phyloP scores from a whole-genome alignment of 2,113 vertebrate genomes.

The Chaetodon auriga region DNA sequence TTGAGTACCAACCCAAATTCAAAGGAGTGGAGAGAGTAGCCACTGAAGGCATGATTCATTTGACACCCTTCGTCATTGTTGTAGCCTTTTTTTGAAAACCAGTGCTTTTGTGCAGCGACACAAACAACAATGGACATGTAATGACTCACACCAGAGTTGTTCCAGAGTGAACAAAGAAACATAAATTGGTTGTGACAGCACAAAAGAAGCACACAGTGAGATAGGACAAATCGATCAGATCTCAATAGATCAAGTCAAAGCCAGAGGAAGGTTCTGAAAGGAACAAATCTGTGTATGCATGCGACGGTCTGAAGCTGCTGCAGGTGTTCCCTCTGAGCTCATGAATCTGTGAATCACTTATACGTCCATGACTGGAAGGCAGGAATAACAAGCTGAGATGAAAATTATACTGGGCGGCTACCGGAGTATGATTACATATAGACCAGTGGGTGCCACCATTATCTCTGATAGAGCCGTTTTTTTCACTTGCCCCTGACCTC shows the following conservation, averaged over 20 bases:
- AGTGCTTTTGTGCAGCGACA: slow-evolving; percentile 56
- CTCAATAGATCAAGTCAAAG: slow-evolving; percentile 53
- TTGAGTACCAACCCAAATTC: slow-evolving; percentile 20
- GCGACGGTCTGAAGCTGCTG: slow-evolving; percentile 1
- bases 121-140: slow-evolving; percentile 67
- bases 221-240: slow-evolving; percentile 64
- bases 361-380: slow-evolving; percentile 33
- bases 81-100: slow-evolving; percentile 44
- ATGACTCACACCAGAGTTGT: slow-evolving; percentile 72
- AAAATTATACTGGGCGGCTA: slow-evolving; percentile 11
- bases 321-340: slow-evolving; percentile 38
- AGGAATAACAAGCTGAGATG: slow-evolving; percentile 23
- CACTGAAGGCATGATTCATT: slow-evolving; percentile 68
- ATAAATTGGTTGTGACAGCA: slow-evolving; percentile 65
- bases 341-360: slow-evolving; percentile 32
- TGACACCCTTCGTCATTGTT: slow-evolving; percentile 60
- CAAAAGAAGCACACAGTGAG: slow-evolving; percentile 60
- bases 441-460: slow-evolving; percentile 34
- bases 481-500: slow-evolving; percentile 24
- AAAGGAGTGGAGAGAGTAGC: slow-evolving; percentile 44
- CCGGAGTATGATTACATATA: slow-evolving; percentile 37
- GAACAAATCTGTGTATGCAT: slow-evolving; percentile 14
- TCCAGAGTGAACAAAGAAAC: slow-evolving; percentile 64
- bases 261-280: slow-evolving; percentile 35
- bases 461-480: slow-evolving; percentile 29